These are phyloP conservation scores for Euura lappo DNA, from an alignment of 1,140 invertebrate species.

Conservation along the genomic window DNA sequence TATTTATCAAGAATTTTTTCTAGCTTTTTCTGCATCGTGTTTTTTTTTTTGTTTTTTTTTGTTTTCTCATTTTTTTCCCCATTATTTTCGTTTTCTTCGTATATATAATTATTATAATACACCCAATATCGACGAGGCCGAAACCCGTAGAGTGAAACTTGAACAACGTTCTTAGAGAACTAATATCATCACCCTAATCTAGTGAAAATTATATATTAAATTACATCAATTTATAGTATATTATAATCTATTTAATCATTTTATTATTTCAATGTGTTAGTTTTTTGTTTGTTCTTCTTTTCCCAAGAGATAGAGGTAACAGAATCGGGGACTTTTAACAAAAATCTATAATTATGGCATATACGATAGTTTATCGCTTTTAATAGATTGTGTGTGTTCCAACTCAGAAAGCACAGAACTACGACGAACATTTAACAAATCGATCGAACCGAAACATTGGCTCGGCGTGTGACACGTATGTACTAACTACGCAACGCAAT, in stretches of 20 bases:
- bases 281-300: too few relatives aligned
- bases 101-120: conserved; percentile 32
- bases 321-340: conserved; percentile 37
- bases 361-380: conserved; percentile 30
- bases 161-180: conserved; percentile 51
- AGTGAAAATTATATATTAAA: conserved; percentile 34
- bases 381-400: conserved; percentile 25
- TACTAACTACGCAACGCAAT: too few relatives aligned
- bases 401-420: conserved; percentile 34
- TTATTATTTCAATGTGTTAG: conserved; percentile 35
- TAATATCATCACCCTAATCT: conserved; percentile 31
- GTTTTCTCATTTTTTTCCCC: background rate
- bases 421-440: conserved; percentile 42
- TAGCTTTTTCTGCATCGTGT: background rate
- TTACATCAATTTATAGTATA: conserved; percentile 52
- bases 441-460: background rate
- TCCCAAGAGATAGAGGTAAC: conserved; percentile 44
- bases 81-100: background rate
- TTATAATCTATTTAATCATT: conserved; percentile 43
- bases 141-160: conserved; percentile 44
- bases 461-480: background rate
- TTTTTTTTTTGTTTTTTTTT: background rate
- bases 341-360: conserved; percentile 36
- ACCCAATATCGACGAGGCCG: conserved; percentile 26
- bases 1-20: background rate